These are phyloP conservation scores for Thaumatotibia leucotreta DNA, from an alignment of 1,140 invertebrate genomes.

Conservation along the genomic window DNA sequence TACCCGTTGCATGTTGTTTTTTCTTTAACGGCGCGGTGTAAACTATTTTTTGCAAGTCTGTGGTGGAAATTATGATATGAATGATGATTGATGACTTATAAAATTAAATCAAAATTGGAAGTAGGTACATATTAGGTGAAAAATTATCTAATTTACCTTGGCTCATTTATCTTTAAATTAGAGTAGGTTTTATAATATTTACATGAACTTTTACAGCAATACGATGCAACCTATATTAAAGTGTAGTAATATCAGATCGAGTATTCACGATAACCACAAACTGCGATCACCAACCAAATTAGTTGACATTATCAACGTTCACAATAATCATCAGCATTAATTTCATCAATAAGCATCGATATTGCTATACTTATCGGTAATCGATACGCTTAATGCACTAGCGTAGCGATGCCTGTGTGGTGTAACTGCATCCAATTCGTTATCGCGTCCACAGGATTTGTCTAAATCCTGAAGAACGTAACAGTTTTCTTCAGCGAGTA, in stretches of 20 bases:
- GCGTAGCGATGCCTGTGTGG: slow-evolving; percentile 20
- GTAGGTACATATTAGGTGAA: too few species aligned
- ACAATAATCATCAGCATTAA: neutral
- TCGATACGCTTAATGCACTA: slow-evolving; percentile 20
- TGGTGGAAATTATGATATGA: too few species aligned
- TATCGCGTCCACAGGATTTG: slow-evolving; percentile 39
- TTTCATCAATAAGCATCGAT: neutral
- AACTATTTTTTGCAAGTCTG: too few species aligned
- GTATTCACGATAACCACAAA: neutral
- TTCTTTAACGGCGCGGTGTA: too few species aligned
- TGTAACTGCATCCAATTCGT: slow-evolving; percentile 47
- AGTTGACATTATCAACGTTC: neutral
- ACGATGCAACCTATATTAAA: too few species aligned
- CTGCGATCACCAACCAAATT: neutral
- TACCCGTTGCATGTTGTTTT: too few species aligned
- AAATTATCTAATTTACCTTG: too few species aligned
- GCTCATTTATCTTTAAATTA: too few species aligned
- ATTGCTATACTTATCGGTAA: slow-evolving; percentile 18
- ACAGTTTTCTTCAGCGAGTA: slow-evolving; percentile 5
- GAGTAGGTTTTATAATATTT: too few species aligned
- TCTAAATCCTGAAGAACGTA: slow-evolving; percentile 26
- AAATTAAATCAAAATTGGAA: too few species aligned
- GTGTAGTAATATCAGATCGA: neutral
- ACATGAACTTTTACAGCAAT: too few species aligned
- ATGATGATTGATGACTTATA: too few species aligned